Evolutionary conservation across 1,140 invertebrate genomes (phyloP), one percentile per base, ranked within the genome.

Genomic region (Drosophila orosa): DNA sequence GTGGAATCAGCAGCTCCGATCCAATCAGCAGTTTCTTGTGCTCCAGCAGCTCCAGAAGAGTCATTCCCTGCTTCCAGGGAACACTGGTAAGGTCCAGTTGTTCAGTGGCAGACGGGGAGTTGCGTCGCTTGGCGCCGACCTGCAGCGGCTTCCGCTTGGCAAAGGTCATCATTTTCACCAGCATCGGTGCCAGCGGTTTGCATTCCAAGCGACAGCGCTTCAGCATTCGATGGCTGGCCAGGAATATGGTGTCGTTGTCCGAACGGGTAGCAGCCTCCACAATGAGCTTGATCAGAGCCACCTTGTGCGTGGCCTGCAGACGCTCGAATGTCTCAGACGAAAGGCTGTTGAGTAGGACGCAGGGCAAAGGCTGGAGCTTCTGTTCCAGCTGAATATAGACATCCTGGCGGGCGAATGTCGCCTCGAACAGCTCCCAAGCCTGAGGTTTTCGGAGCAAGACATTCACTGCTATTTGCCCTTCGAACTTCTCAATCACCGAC

Each of bases 31-130:
- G 95, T 75, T 97, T 96, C 86, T 97, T 97, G 67, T 93, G 94
- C 91, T 99, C 97, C 9, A 98, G 93, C 63, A 97, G 95, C 92
- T 98, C 97, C 1, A 99, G 87, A 0, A 98, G 90, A 0, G 95
- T 95, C 39, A 96, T 94, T 2, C 97, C 95, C 35, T 96, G 92
- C 90, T 95, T 96, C 97, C 97, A 98, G 63, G 94, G 93, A 3
- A 92, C 77, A 0, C 93, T 95, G 78, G 94, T 95, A 2, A 89
- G 24, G 31, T 87, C 84, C 29, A 87, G 9, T 93, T 92, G 54
- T 12, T 47, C 58, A 6, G 13, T 12, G 3, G 3, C 33, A 92
- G 92, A 45, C 91, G 92, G 77, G 61, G 77, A 3, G 73, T 73
- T 55, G 25, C 71, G 83, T 17, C 74, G 86, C 31, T 92, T 69